phyloP scores from a whole-genome alignment of 1,140 invertebrate genomes.

The Chrysoperla carnea region DNA sequence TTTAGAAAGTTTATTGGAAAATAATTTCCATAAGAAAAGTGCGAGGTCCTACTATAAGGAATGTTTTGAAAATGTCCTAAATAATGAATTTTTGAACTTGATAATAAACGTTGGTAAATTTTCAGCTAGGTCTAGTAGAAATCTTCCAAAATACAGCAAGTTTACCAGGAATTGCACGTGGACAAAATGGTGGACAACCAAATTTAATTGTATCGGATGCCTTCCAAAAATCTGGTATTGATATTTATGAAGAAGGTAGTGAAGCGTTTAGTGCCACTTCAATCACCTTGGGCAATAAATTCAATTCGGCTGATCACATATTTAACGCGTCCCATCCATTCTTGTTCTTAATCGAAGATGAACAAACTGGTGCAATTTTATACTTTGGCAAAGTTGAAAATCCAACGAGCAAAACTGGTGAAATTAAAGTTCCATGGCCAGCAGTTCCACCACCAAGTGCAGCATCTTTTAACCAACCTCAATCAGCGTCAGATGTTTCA shows the following conservation, averaged over 20 bases:
- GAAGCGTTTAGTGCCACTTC: conserved; percentile 52
- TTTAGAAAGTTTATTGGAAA: too few relatives aligned
- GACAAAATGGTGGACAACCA: conserved; percentile 22
- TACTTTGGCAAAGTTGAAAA: conserved; percentile 53
- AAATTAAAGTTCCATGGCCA: too few relatives aligned
- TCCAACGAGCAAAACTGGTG: conserved; percentile 19
- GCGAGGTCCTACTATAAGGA: too few relatives aligned
- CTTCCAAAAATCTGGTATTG: conserved; percentile 64
- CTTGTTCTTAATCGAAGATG: conserved; percentile 64
- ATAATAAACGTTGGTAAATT: conserved; percentile 6
- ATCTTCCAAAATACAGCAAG: conserved; percentile 50
- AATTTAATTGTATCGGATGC: conserved; percentile 49
- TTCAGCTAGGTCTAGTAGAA: conserved; percentile 46
- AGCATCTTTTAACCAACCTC: too few relatives aligned
- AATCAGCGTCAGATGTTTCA: too few relatives aligned
- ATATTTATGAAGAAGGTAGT: conserved; percentile 70
- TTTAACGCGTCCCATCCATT: conserved; percentile 59
- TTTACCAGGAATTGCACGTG: conserved; percentile 39
- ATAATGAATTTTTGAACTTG: background rate
- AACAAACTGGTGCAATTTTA: conserved; percentile 43
- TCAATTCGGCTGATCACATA: conserved; percentile 31
- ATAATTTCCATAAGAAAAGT: too few relatives aligned
- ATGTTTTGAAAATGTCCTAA: too few relatives aligned
- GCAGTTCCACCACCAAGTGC: too few relatives aligned
- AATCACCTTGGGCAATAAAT: conserved; percentile 49